phyloP scores from a whole-genome alignment of 2,888 invertebrate species.

The Cactoblastis cactorum region DNA sequence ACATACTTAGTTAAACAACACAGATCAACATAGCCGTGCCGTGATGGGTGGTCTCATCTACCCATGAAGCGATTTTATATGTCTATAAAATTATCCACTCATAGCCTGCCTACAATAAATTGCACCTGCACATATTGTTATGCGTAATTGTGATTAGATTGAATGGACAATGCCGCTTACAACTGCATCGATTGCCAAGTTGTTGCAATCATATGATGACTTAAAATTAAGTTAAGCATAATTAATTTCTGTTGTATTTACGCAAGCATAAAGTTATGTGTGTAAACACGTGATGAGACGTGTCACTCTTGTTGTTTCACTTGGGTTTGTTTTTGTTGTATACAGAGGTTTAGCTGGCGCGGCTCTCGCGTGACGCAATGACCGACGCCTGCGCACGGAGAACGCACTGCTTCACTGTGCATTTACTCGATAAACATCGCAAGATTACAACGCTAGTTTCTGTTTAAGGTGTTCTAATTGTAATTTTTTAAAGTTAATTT shows the following conservation, averaged over 20 bases:
- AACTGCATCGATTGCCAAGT: conserved; percentile 30
- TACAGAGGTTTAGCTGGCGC: conserved; percentile 34
- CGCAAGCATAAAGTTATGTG: conserved; percentile 31
- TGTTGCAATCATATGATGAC: conserved; percentile 17
- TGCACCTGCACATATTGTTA: not conserved
- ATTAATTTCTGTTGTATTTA: conserved; percentile 48
- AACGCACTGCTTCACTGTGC: conserved; percentile 38
- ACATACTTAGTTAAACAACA: not conserved
- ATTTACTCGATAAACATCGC: conserved; percentile 68
- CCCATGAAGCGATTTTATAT: not conserved
- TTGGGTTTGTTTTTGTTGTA: conserved; percentile 18
- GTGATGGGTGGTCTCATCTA: not conserved
- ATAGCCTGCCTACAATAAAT: conserved; percentile 1
- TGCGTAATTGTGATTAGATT: not conserved
- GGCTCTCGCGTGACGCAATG: conserved; percentile 33
- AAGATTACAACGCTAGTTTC: conserved; percentile 42
- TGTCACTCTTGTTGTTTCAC: conserved; percentile 27
- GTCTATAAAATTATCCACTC: not conserved
- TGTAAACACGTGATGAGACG: conserved; percentile 39
- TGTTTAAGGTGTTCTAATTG: not conserved
- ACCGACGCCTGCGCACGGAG: conserved; percentile 41
- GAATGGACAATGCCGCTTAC: conserved; percentile 31
- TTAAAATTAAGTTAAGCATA: conserved; percentile 29
- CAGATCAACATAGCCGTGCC: not conserved
- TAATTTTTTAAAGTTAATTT: not conserved